These are phyloP conservation scores for Camponotus fellah DNA, from an alignment of 2,888 invertebrate species.

Conservation along the genomic window DNA sequence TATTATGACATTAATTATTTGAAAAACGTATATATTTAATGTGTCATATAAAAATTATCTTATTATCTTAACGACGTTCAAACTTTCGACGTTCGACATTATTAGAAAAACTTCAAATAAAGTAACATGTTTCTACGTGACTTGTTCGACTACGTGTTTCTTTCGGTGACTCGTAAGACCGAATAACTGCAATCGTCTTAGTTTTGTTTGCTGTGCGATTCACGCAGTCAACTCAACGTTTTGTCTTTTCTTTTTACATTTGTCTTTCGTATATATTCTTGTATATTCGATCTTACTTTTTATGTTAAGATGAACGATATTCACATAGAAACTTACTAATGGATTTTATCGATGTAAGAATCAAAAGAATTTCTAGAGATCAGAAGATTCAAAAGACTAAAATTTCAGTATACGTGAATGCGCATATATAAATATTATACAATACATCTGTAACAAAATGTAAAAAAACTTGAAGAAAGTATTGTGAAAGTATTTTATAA, in stretches of 20 bases:
- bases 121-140: constrained; percentile 39
- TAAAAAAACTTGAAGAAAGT: not conserved
- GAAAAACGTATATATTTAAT: constrained; percentile 1
- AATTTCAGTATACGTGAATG: not conserved
- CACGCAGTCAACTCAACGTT: constrained; percentile 23
- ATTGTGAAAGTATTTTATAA: not conserved
- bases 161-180: constrained; percentile 12
- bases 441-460: not conserved
- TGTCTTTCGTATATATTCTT: constrained; percentile 22
- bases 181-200: constrained; percentile 22
- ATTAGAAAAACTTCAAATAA: constrained; percentile 6
- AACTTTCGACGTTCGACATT: constrained; percentile 12
- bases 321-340: constrained; percentile 24
- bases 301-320: constrained; percentile 19
- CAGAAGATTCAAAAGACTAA: not conserved
- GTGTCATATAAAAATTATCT: not conserved
- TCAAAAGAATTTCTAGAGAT: not conserved
- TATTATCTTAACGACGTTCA: constrained; percentile 13
- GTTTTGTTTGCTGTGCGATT: constrained; percentile 29
- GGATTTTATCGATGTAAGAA: not conserved
- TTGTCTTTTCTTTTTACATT: constrained; percentile 18
- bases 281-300: constrained; percentile 13
- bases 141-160: constrained; percentile 37
- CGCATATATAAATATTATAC: not conserved
- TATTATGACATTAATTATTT: constrained; percentile 12